Evolutionary conservation across 2,113 vertebrate species (phyloP), one percentile per base, ranked within the genome.

Genomic region (Piaya cayana): DNA sequence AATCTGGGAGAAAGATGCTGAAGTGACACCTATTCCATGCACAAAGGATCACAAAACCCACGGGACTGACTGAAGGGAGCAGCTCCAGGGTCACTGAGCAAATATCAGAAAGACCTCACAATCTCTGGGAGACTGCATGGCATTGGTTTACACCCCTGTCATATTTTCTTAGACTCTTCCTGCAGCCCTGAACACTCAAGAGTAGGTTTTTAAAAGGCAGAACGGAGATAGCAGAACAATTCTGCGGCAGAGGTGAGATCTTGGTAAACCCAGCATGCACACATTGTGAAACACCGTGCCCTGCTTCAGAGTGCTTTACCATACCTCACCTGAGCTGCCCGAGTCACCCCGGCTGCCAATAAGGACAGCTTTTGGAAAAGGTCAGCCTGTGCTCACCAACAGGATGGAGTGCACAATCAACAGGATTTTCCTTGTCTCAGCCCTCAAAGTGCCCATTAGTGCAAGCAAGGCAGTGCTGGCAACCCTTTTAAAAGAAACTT

Each of bases 321-420:
- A 5, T 5, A 39, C 4, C 8, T 5, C 45, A 17, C 6, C 10
- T 5, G 29, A 37, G 36, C 60, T 18, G 17, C 1, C 6, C 26
- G 8, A 76, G 63, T 43, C 53, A 64, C 32, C 20, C 14, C 15
- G 49, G 29, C 2, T 42, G 62, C n/a, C 42, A 36, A 59, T n/a
- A 68, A 36, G 55, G 18, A 62, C 30, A 60, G 30, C 49, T 27
- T 64, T 19, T 45, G 36, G 70, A 78, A 62, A 55, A 27, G 36
- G 39, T 27, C 22, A 64, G 45, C 11, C 62, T 8, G 12, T 17
- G 83, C 55, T 47, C 12, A 2, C 29, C 81, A 50, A 29, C 17
- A 63, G 25, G 23, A 65, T 3, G 26, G 72, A 59, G 29, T 0
- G 9, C 60, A 47, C 20, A 32, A 30, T 22, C 21, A 45, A n/a